Conservation (phyloP, 2,113 vertebrate genomes). For the Odontophorus gujanensis region DNA sequence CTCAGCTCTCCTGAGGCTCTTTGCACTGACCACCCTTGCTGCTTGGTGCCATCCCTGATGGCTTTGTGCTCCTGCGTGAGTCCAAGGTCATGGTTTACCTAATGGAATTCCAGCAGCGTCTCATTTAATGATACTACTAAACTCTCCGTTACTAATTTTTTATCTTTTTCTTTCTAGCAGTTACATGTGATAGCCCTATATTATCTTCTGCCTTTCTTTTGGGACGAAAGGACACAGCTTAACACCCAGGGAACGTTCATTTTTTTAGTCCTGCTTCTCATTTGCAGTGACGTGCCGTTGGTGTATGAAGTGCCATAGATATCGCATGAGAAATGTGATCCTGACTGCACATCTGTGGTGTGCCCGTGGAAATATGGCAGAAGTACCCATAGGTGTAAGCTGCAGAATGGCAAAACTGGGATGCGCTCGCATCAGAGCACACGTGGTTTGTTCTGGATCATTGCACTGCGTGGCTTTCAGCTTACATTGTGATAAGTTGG, state of each 20-base stretch:
- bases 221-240: background rate
- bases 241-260: rapidly evolving
- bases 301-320: background rate
- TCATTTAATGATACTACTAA: background rate
- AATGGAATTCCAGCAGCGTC: background rate
- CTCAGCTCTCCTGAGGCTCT: background rate
- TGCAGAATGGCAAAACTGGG: background rate
- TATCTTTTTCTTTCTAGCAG: background rate
- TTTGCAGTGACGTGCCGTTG: background rate
- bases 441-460: background rate
- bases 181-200: rapidly evolving
- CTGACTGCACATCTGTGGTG: rapidly evolving
- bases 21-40: background rate
- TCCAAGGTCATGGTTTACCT: background rate
- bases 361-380: background rate
- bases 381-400: rapidly evolving
- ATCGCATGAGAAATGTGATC: background rate
- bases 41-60: background rate
- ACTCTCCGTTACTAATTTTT: background rate
- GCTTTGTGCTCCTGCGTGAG: background rate
- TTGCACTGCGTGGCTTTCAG: background rate
- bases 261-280: background rate
- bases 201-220: background rate
- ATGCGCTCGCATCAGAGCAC: background rate
- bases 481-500: background rate